A percentile compares a stretch with the other conserved stretches of the same genome.
Evolutionary conservation across 2,888 invertebrate species (phyloP).

Genomic region (Nasonia oneida): DNA sequence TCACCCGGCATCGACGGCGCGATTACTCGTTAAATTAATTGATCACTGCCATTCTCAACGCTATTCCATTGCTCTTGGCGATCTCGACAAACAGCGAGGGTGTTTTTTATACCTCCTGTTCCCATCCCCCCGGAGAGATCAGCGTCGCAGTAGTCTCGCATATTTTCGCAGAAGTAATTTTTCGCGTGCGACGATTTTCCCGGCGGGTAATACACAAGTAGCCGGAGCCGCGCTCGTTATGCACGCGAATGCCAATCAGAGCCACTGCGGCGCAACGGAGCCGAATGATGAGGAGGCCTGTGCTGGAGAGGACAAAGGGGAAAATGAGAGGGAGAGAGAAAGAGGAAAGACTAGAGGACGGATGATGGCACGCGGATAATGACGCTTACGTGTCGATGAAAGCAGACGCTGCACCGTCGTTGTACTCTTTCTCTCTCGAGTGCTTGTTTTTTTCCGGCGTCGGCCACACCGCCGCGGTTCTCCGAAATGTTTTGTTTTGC

Average conservation of each 20-base stretch:
- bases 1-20: too few relatives aligned
- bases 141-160: not conserved
- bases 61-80: too few relatives aligned
- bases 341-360: slow-evolving; percentile 1
- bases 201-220: not conserved
- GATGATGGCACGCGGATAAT: slow-evolving; percentile 4
- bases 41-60: too few relatives aligned
- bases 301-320: not conserved
- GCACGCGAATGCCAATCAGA: slow-evolving; percentile 36
- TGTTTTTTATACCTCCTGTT: too few relatives aligned
- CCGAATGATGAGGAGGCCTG: not conserved
- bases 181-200: not conserved
- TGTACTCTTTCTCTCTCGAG: not conserved
- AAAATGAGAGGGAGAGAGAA: slow-evolving; percentile 21
- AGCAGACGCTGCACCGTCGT: not conserved
- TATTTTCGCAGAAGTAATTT: not conserved
- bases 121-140: not conserved
- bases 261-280: not conserved
- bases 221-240: not conserved
- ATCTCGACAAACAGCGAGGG: too few relatives aligned
- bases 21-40: too few relatives aligned
- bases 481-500: slow-evolving; percentile 2
- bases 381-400: slow-evolving; percentile 23
- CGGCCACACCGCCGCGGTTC: not conserved
- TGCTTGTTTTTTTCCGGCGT: not conserved